These are phyloP conservation scores for Calliphora vomitoria DNA, from an alignment of 2,888 invertebrate species.

Conservation along the genomic window DNA sequence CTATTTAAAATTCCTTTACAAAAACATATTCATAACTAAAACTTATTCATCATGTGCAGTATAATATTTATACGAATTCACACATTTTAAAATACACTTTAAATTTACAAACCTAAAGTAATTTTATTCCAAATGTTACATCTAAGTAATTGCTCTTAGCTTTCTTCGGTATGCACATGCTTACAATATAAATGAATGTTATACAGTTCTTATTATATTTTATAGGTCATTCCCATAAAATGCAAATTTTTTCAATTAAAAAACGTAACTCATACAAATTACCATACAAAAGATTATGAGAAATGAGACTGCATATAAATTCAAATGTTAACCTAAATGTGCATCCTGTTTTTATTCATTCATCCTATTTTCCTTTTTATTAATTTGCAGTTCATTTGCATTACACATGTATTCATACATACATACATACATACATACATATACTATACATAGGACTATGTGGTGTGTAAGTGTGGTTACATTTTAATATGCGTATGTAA, in stretches of 20 bases:
- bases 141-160: no score
- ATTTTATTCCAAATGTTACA: no score
- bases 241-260: slow-evolving; percentile 52
- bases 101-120: no score
- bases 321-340: slow-evolving; percentile 39
- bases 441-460: no score
- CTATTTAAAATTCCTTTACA: no score
- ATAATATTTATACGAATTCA: no score
- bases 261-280: background rate
- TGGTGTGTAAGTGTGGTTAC: slow-evolving; percentile 7
- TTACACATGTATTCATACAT: background rate
- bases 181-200: background rate
- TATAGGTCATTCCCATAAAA: slow-evolving; percentile 38
- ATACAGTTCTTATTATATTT: background rate
- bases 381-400: slow-evolving; percentile 36
- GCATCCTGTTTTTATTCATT: slow-evolving; percentile 29
- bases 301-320: background rate
- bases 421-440: no score
- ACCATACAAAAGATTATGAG: background rate
- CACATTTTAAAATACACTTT: no score
- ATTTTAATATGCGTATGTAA: slow-evolving; percentile 45
- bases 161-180: background rate
- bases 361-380: slow-evolving; percentile 8
- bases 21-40: no score
- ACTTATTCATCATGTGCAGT: no score